These are phyloP conservation scores for Eucera pruinosa DNA, from an alignment of 2,888 invertebrate genomes.

Conservation along the genomic window DNA sequence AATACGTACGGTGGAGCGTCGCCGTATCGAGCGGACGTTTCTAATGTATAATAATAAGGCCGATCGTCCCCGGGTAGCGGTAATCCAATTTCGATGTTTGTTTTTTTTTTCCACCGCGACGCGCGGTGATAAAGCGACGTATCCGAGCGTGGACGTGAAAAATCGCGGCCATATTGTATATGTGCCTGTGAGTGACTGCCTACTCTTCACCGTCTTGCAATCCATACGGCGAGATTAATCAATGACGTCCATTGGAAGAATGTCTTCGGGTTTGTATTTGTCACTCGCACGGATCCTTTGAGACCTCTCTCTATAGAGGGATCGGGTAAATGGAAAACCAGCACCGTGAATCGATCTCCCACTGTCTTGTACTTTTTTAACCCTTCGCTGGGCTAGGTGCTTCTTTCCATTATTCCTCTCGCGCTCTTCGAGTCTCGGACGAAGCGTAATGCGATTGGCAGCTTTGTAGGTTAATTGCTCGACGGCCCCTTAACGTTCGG, in stretches of 20 bases:
- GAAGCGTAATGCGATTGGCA: not conserved
- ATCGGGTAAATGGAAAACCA: conserved; percentile 44
- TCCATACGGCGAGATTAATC: conserved; percentile 65
- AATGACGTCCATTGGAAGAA: conserved; percentile 60
- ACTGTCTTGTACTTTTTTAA: not conserved
- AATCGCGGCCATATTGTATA: conserved; percentile 57
- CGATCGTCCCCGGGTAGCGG: conserved; percentile 27
- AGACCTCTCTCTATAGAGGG: conserved; percentile 45
- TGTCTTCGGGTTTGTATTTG: conserved; percentile 79
- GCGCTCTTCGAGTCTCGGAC: no score
- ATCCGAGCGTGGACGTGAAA: conserved; percentile 58
- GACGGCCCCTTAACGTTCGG: no score
- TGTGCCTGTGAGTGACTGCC: conserved; percentile 60
- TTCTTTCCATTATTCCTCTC: not conserved
- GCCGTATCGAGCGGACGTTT: conserved; percentile 27
- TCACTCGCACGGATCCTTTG: conserved; percentile 78
- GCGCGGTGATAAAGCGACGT: conserved; percentile 52
- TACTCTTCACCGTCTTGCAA: conserved; percentile 53
- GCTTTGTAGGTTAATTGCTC: no score
- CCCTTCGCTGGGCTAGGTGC: not conserved
- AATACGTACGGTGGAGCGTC: conserved; percentile 32
- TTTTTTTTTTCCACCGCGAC: conserved; percentile 45
- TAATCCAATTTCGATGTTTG: conserved; percentile 60
- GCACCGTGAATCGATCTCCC: conserved; percentile 35
- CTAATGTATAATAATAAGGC: conserved; percentile 50